Conservation (phyloP, 2,113 vertebrate genomes). For the Castor canadensis region DNA sequence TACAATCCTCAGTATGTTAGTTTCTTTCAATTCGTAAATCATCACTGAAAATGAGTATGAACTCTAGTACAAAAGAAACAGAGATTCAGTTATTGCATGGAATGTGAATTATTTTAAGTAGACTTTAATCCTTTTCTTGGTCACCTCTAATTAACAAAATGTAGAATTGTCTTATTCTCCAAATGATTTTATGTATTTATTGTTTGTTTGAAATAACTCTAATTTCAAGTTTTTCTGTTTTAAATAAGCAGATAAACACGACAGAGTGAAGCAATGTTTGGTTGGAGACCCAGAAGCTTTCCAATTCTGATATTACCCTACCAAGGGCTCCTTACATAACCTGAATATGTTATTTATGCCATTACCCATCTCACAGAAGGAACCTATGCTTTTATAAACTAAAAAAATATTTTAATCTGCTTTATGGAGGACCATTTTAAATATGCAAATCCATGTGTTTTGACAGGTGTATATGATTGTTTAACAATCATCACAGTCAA, state of each 20-base stretch:
- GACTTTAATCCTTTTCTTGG: neutral
- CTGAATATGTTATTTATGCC: neutral
- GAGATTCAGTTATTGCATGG: neutral
- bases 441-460: neutral
- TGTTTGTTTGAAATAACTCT: constrained; percentile 8
- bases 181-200: neutral
- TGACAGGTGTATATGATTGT: neutral
- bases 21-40: neutral
- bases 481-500: neutral
- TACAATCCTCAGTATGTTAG: neutral
- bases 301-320: neutral
- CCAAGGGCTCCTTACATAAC: neutral
- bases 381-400: neutral
- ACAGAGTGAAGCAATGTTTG: neutral
- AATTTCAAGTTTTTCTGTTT: neutral
- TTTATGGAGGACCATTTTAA: neutral
- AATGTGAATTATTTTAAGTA: constrained; percentile 4
- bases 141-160: neutral
- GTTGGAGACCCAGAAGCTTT: neutral
- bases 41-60: neutral
- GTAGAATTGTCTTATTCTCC: neutral
- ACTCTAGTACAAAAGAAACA: neutral
- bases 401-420: neutral
- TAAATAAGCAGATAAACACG: neutral
- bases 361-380: neutral